These are phyloP conservation scores for Alviniconcha strummeri DNA, from an alignment of 2,888 invertebrate genomes.

Conservation along the genomic window DNA sequence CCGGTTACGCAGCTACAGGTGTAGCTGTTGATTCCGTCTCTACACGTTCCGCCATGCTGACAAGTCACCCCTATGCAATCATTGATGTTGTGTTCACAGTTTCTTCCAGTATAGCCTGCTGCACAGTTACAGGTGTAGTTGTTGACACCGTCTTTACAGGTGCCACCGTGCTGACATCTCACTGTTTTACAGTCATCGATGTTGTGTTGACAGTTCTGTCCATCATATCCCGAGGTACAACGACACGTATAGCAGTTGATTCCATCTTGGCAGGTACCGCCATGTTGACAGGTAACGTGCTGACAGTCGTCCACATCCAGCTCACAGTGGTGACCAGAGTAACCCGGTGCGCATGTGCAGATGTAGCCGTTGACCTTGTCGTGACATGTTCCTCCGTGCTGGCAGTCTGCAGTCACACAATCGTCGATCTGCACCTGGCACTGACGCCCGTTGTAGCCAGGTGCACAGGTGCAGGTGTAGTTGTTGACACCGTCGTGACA, in stretches of 20 bases:
- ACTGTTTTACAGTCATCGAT: constrained; percentile 52
- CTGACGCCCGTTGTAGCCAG: not conserved
- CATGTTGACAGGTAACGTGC: not conserved
- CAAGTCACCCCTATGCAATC: no score
- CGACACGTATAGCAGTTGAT: no score
- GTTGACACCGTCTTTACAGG: constrained; percentile 45
- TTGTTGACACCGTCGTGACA: constrained; percentile 5
- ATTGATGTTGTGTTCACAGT: no score
- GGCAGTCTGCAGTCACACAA: not conserved
- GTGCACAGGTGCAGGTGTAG: not conserved
- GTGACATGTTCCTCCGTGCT: constrained; percentile 11
- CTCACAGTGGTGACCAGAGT: constrained; percentile 12
- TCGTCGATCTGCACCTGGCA: not conserved
- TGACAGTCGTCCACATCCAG: constrained; percentile 8
- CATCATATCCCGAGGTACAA: constrained; percentile 31
- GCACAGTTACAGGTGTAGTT: no score
- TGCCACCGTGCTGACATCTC: constrained; percentile 55
- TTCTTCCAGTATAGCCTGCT: no score
- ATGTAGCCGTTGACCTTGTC: not conserved
- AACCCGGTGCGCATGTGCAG: constrained; percentile 7
- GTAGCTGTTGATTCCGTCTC: no score
- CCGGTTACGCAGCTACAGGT: no score
- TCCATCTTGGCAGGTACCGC: no score
- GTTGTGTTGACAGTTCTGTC: constrained; percentile 39
- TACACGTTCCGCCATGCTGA: no score